These are phyloP conservation scores for Propithecus coquereli DNA, from an alignment of 2,113 vertebrate species.

Conservation along the genomic window DNA sequence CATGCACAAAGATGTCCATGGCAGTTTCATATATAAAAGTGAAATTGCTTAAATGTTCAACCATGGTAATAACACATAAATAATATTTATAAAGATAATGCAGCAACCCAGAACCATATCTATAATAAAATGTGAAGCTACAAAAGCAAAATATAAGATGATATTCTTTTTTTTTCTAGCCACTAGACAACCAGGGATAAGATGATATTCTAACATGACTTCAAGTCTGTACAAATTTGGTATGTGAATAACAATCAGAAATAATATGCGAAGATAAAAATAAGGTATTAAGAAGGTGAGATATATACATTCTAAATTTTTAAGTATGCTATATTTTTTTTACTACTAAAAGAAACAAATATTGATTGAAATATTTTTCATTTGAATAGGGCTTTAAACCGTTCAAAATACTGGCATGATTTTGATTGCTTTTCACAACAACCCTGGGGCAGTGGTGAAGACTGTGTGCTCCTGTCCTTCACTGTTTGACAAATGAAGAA, in stretches of 20 bases:
- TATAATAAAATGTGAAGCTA: slow-evolving; percentile 29
- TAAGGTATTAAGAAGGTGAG: background rate
- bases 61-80: background rate
- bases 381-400: background rate
- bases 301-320: background rate
- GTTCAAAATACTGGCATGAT: background rate
- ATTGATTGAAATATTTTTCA: background rate
- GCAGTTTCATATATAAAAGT: background rate
- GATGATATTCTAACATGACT: background rate
- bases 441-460: background rate
- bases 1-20: background rate
- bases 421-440: background rate
- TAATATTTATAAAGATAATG: background rate
- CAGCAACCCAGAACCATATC: background rate
- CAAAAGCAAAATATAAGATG: background rate
- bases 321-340: background rate
- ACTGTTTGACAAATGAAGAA: background rate
- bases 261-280: slow-evolving; percentile 23
- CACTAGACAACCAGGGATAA: too few relatives aligned
- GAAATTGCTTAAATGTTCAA: slow-evolving; percentile 38
- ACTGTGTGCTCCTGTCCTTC: background rate
- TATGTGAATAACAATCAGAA: background rate
- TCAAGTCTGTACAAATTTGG: background rate
- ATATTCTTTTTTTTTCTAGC: background rate
- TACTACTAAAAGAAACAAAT: slow-evolving; percentile 7